Evolutionary conservation across 2,888 invertebrate species (phyloP), one percentile per base, ranked within the genome.

Genomic region (Melieria crassipennis): DNA sequence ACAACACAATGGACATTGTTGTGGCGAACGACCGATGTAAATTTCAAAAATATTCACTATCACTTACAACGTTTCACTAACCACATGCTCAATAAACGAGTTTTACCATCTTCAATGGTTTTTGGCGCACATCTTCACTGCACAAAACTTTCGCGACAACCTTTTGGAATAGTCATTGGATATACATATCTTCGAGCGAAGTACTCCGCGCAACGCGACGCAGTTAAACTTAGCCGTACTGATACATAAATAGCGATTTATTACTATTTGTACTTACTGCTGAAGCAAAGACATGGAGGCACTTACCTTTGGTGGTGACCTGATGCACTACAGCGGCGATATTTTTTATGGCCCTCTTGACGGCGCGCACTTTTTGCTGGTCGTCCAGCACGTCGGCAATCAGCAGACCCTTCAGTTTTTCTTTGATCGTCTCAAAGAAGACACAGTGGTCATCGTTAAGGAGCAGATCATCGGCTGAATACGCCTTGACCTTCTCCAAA

Each of bases 391-490:
- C 91, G 68, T 92, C 91, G 46, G 94, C 93, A 80, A 93, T 91
- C 72, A 92, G 86, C 67, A 93, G 91, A 62, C 94, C 94, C 84
- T 93, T 94, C 62, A 96, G 87, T 85, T 95, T 95, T 85, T 95
- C 95, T 79, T 94, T 95, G 0, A 93, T 92, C 0, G 94, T 94
- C 87, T 95, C 95, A 75, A 96, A 91, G 76, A 95, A 88, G 0
- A 94, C 93, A 78, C 91, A 90, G 68, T 92, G 91, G 56, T 91
- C 88, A 66, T 94, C 94, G 74, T 92, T 92, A 66, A 90, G 89
- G 1, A 95, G 86, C 56, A 95, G 83, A 72, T 92, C 91, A 76
- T 94, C 93, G 0, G 94, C 92, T 3, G 93, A 92, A 84, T 94
- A 93, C 0, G 92, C 90, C 77, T 89, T 89, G 3, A 85, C 79